Conservation (phyloP, 2,113 vertebrate genomes). For the Tragelaphus scriptus region DNA sequence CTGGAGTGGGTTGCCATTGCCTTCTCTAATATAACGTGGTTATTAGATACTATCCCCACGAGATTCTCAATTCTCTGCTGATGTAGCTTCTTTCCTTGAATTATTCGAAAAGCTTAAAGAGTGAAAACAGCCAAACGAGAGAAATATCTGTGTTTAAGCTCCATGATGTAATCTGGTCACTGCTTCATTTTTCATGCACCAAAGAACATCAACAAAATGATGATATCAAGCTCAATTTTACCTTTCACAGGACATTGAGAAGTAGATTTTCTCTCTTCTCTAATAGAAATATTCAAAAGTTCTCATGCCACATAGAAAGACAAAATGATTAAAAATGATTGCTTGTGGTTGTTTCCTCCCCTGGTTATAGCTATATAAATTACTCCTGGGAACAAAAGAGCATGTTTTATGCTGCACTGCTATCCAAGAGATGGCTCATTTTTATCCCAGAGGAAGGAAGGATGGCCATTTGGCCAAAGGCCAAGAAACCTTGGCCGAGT, state of each 20-base stretch:
- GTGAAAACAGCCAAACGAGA: neutral
- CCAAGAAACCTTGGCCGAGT: neutral
- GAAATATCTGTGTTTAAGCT: neutral
- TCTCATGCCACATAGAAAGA: neutral
- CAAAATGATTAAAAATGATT: neutral
- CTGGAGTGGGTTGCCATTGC: too few relatives aligned
- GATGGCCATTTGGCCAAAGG: neutral
- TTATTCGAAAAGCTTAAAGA: neutral
- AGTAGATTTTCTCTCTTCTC: neutral
- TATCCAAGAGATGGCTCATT: neutral
- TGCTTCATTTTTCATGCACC: neutral
- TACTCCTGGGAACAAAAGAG: neutral
- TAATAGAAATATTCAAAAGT: neutral
- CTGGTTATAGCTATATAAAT: neutral
- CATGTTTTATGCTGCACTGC: neutral
- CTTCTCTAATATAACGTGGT: neutral
- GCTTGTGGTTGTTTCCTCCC: neutral
- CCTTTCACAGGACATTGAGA: neutral
- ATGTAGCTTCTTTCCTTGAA: neutral
- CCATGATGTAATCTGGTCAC: neutral
- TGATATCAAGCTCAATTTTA: neutral
- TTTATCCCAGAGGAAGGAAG: neutral
- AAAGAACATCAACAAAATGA: neutral
- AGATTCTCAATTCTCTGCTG: neutral
- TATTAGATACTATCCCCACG: neutral